A percentile compares a stretch with the other conserved stretches of the same genome.
phyloP scores from a whole-genome alignment of 2,888 invertebrate genomes.

The Meghimatium bilineatum region DNA sequence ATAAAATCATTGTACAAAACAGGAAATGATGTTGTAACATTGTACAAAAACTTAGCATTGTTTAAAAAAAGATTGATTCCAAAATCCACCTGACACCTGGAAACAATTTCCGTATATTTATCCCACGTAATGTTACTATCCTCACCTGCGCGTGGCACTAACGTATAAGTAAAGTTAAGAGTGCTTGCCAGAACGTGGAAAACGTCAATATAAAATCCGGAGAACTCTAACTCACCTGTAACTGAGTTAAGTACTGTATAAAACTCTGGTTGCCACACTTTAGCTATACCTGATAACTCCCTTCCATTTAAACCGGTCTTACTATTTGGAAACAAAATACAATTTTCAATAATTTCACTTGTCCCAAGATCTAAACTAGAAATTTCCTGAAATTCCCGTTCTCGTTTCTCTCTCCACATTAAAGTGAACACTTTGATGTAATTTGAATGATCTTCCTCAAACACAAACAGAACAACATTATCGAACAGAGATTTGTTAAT shows the following conservation, averaged over 20 bases:
- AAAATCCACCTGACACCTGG: constrained; percentile 10
- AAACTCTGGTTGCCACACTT: constrained; percentile 6
- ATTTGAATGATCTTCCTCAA: neutral
- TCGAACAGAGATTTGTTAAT: neutral
- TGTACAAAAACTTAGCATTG: neutral
- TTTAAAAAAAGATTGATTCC: neutral
- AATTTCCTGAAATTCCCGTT: neutral
- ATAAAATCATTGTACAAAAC: constrained; percentile 14
- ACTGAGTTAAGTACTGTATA: neutral
- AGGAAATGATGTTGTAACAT: neutral
- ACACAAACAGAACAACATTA: constrained; percentile 12
- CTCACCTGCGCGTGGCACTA: constrained; percentile 15
- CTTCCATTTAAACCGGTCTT: constrained; percentile 17
- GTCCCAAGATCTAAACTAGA: neutral
- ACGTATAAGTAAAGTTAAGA: constrained; percentile 24
- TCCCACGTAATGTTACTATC: constrained; percentile 16
- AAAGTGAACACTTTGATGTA: neutral
- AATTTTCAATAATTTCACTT: neutral
- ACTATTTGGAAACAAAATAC: constrained; percentile 18
- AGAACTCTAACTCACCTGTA: neutral
- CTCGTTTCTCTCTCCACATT: constrained; percentile 4
- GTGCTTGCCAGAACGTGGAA: neutral
- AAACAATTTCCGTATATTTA: neutral
- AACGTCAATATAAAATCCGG: neutral
- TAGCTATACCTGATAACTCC: neutral